These are phyloP conservation scores for Coreoperca whiteheadi DNA, from an alignment of 2,113 vertebrate genomes.

Conservation along the genomic window DNA sequence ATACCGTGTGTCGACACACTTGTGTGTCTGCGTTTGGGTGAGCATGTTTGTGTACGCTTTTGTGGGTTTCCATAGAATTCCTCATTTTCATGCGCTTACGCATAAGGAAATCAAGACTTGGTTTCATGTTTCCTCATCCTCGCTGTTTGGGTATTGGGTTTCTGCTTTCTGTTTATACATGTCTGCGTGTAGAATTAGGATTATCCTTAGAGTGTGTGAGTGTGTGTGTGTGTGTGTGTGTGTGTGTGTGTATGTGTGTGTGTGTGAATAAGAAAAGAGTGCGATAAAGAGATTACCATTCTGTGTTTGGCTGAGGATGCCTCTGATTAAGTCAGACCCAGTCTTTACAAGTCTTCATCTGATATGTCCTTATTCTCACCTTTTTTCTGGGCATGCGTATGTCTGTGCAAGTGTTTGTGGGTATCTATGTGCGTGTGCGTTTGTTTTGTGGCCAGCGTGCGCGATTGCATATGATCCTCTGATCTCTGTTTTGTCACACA, in stretches of 20 bases:
- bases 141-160: constrained; percentile 33
- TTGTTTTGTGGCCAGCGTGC: constrained; percentile 40
- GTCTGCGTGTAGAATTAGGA: constrained; percentile 45
- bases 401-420: constrained; percentile 10
- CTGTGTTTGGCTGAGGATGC: constrained; percentile 45
- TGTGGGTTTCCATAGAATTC: constrained; percentile 14
- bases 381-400: constrained; percentile 39
- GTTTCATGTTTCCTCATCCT: constrained; percentile 35
- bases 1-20: constrained; percentile 31
- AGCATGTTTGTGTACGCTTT: not conserved
- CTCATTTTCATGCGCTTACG: constrained; percentile 12
- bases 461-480: constrained; percentile 64
- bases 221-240: constrained; percentile 9
- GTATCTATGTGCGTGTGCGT: not conserved
- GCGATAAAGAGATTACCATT: constrained; percentile 53
- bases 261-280: constrained; percentile 21
- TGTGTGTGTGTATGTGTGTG: not conserved
- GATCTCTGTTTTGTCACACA: constrained; percentile 77
- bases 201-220: constrained; percentile 38
- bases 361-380: constrained; percentile 63
- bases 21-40: not conserved
- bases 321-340: constrained; percentile 48
- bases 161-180: constrained; percentile 34
- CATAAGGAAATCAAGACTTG: constrained; percentile 17
- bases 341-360: constrained; percentile 56